phyloP scores from a whole-genome alignment of 2,113 vertebrate species.

The Lontra canadensis region DNA sequence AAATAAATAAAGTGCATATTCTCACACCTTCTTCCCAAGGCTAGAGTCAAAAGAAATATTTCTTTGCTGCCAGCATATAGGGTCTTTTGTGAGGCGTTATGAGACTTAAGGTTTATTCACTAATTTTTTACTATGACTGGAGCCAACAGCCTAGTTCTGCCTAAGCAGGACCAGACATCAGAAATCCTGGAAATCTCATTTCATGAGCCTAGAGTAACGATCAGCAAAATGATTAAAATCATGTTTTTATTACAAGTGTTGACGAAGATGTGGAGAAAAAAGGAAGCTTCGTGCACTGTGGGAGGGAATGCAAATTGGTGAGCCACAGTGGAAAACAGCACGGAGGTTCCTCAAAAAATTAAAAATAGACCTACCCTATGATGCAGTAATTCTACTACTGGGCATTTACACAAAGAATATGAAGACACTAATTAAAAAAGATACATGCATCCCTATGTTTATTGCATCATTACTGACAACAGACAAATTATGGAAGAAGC shows the following conservation, averaged over 20 bases:
- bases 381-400: neutral
- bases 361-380: neutral
- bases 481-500: neutral
- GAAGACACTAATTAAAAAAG: neutral
- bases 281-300: neutral
- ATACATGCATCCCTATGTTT: neutral
- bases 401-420: neutral
- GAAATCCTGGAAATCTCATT: neutral
- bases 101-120: neutral
- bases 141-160: neutral
- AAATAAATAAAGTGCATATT: neutral
- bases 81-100: neutral
- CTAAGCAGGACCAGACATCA: neutral
- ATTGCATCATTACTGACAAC: neutral
- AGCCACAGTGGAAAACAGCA: neutral
- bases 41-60: neutral
- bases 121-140: neutral
- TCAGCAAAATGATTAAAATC: neutral
- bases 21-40: neutral
- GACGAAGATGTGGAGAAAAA: neutral
- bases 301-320: neutral
- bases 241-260: neutral
- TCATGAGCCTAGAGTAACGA: neutral
- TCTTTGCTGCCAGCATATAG: neutral
- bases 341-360: neutral